These are phyloP conservation scores for Melanophora roralis DNA, from an alignment of 2,888 invertebrate species.

Conservation along the genomic window DNA sequence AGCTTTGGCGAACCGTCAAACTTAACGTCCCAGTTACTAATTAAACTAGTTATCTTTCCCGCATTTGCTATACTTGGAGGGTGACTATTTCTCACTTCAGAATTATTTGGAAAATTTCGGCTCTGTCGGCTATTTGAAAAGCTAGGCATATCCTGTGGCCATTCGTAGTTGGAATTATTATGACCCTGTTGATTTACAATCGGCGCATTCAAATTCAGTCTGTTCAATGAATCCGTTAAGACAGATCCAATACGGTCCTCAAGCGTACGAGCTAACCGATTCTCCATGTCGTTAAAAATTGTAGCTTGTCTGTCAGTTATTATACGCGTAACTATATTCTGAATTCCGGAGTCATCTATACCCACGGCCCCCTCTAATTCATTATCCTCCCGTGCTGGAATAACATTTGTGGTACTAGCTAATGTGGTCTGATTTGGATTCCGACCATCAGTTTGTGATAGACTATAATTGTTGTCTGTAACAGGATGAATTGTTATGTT, in stretches of 20 bases:
- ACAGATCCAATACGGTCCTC: background rate
- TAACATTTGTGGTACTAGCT: background rate
- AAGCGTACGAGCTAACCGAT: background rate
- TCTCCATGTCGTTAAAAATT: background rate
- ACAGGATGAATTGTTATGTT: background rate
- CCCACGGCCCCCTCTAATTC: background rate
- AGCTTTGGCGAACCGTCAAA: slow-evolving; percentile 1
- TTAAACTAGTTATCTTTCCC: background rate
- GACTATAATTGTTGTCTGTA: background rate
- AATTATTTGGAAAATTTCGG: background rate
- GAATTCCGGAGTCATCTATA: background rate
- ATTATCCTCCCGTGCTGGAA: background rate
- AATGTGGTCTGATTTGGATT: background rate
- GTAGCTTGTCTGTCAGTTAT: background rate
- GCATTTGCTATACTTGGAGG: background rate
- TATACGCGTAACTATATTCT: background rate
- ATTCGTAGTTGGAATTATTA: background rate
- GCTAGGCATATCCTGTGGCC: background rate
- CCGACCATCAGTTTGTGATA: background rate
- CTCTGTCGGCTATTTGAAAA: background rate
- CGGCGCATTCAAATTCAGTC: background rate
- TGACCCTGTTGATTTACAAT: background rate
- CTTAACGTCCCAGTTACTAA: background rate
- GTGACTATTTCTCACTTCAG: background rate
- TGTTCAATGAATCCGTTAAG: background rate